A percentile compares a stretch with the other conserved stretches of the same genome.
phyloP scores from a whole-genome alignment of 2,113 vertebrate species.

The Myotis davidii region DNA sequence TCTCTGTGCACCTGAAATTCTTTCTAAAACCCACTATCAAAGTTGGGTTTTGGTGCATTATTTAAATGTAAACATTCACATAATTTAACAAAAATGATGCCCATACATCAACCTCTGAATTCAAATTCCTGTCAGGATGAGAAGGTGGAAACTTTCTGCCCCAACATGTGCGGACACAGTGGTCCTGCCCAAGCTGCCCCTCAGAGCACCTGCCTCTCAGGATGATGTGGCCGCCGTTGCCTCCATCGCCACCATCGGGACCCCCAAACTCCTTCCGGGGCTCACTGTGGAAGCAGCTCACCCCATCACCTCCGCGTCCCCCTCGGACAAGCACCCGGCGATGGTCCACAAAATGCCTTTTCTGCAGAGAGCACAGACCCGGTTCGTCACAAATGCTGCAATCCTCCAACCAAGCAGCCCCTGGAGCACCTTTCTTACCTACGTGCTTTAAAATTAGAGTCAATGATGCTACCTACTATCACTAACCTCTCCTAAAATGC shows the following conservation, averaged over 20 bases:
- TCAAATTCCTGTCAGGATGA: rapidly evolving
- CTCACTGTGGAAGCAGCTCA: constrained; percentile 92
- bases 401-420: not conserved
- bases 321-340: constrained; percentile 89
- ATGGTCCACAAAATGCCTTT: constrained; percentile 92
- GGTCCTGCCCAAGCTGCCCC: rapidly evolving
- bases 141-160: too few relatives aligned
- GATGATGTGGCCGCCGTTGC: constrained; percentile 92
- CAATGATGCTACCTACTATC: rapidly evolving
- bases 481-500: not conserved
- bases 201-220: constrained; percentile 88
- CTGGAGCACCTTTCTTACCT: not conserved
- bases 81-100: not conserved
- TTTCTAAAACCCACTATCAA: not conserved
- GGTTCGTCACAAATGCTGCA: not conserved
- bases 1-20: not conserved
- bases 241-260: constrained; percentile 96
- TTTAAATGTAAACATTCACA: not conserved
- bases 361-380: constrained; percentile 83
- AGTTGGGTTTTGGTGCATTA: not conserved
- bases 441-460: not conserved
- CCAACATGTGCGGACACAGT: rapidly evolving
- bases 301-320: constrained; percentile 91
- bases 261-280: constrained; percentile 96
- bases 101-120: not conserved